Evolutionary conservation across 1,140 invertebrate genomes (phyloP), one percentile per base, ranked within the genome.

Genomic region (Drosophila repletoides): DNA sequence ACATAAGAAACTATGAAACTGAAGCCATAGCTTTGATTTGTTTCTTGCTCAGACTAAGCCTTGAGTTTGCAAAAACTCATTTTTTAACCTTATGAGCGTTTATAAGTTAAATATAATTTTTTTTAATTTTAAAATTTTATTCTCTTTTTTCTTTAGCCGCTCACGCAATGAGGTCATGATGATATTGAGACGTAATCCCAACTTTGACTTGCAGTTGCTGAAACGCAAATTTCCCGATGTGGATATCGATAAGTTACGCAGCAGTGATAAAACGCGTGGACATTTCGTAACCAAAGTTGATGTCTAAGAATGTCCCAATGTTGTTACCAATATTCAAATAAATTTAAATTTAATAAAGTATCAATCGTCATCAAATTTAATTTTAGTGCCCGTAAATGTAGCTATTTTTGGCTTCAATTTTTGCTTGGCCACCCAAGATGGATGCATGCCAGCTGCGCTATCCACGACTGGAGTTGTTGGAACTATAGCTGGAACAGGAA

Each of bases 191-290:
- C 91, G 93, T 45, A 97, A 95, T 90, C 96, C 96, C 6, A 92
- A 97, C 81, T 90, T 96, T 77, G 94, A 96, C 89, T 83, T 94
- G 79, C 93, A 95, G 61, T 91, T 93, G 43, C 63, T 97, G 7
- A 93, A 95, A 90, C 91, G 93, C 66, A 91, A 95, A 84, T 97
- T 94, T 91, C 96, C 96, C 7, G 89, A 94, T 90, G 93, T 96
- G 9, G 92, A 97, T 90, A 90, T 97, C 59, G 93, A 95, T 59
- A 93, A 93, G 90, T 88, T 93, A 0, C 93, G 92, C 72, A 75
- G 80, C 2, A 87, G 76, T 34, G 92, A 91, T 61, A 93, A 92
- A 90, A 86, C 92, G 7, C 91, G 92, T 65, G 94, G 94, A 36
- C 93, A 95, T 91, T 93, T 75, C 90, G 83, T 92, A 29, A 92